Conservation (phyloP, 2,797 vertebrate genomes). For the Rousettus madagascariensis region DNA sequence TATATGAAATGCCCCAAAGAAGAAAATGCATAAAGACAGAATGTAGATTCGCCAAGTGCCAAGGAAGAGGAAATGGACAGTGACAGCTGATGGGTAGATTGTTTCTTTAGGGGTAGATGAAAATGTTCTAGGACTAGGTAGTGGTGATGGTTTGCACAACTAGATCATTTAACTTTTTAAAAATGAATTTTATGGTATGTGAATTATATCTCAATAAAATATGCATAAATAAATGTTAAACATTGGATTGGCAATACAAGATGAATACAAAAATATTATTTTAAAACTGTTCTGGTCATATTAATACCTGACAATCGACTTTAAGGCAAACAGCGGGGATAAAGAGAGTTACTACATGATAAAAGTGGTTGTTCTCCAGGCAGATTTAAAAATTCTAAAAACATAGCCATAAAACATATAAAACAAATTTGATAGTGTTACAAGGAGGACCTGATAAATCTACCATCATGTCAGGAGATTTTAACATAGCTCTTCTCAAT, state of each 20-base stretch:
- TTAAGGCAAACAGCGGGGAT: not conserved
- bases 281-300: not conserved
- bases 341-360: not conserved
- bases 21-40: not conserved
- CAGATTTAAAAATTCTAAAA: conserved; percentile 35
- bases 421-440: not conserved
- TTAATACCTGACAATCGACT: not conserved
- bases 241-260: not conserved
- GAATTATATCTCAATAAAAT: not conserved
- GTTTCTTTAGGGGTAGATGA: not conserved
- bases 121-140: not conserved
- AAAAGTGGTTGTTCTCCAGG: not conserved
- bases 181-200: not conserved
- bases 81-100: not conserved
- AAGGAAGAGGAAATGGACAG: not conserved
- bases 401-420: not conserved
- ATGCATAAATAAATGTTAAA: not conserved
- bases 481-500: not conserved
- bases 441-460: not conserved
- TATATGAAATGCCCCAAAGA: not conserved
- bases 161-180: not conserved
- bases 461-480: not conserved
- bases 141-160: not conserved
- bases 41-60: not conserved
- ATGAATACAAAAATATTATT: not conserved